Evolutionary conservation across 2,888 invertebrate genomes (phyloP).

Genomic region (Phymatocera aterrima): DNA sequence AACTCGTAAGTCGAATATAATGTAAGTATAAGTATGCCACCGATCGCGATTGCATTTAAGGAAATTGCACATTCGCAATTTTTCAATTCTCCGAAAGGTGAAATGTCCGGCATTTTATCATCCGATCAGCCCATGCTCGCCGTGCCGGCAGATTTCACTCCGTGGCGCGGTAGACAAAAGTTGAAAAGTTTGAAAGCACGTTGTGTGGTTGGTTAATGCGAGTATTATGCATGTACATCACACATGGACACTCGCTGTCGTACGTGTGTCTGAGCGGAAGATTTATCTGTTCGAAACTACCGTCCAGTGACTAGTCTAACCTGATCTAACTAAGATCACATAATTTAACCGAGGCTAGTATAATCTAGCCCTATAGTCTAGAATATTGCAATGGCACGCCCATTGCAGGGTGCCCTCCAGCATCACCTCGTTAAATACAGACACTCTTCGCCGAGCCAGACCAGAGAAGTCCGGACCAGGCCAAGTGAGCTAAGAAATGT

Average conservation of each 20-base stretch:
- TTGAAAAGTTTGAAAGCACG: too few species aligned
- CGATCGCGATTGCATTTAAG: slow-evolving; percentile 8
- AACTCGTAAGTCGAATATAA: not conserved
- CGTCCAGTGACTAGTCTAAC: not conserved
- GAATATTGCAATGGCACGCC: slow-evolving; percentile 41
- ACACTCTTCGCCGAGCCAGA: slow-evolving; percentile 18
- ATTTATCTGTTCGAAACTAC: slow-evolving; percentile 22
- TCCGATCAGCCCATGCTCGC: not conserved
- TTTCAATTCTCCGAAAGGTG: slow-evolving; percentile 15
- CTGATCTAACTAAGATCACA: not conserved
- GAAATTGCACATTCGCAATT: slow-evolving; percentile 30
- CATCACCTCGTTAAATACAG: slow-evolving; percentile 40
- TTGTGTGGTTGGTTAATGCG: not conserved
- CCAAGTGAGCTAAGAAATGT: not conserved
- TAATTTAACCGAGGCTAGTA: not conserved
- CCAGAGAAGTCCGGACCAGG: too few species aligned
- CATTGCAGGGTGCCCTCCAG: slow-evolving; percentile 36
- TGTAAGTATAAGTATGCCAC: slow-evolving; percentile 16
- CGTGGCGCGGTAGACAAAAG: too few species aligned
- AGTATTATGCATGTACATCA: too few species aligned
- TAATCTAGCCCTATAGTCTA: slow-evolving; percentile 19
- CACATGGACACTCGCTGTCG: too few species aligned
- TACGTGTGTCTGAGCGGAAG: not conserved
- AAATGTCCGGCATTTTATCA: slow-evolving; percentile 26
- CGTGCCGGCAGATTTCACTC: slow-evolving; percentile 19